Evolutionary conservation across 1,140 invertebrate genomes (phyloP), one percentile per base, ranked within the genome.

Genomic region (Polyergus mexicanus): DNA sequence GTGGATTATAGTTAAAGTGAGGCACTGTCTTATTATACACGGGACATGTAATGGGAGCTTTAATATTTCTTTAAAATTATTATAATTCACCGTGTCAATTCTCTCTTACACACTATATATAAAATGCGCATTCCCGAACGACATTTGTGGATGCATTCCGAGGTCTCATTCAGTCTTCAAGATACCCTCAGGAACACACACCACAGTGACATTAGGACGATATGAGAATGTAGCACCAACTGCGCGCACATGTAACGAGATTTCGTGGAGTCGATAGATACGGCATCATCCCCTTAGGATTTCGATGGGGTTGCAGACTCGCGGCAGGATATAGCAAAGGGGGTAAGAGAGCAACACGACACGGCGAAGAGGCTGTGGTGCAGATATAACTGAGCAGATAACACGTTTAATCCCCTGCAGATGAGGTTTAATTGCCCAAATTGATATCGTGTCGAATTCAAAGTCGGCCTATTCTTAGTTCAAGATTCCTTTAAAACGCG

Each of bases 341-440:
- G 85, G 76, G 69, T 74, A 58, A 72, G 44, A 72, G 74, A 47
- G 86, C 72, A 54, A 8, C 32, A 3, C 28, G 63, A 63, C 16
- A 60, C 32, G 16, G 19, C 65, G 56, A 51, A 51, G 69, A 72
- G 84, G 65, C 86, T 84, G 77, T 60, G 76, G 38, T 68, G 74
- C 86, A 80, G 89, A 91, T 93, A 93, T 92, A 91, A 92, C 88
- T 83, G 85, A 86, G 74, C 88, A 88, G 92, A 94, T 94, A 94
- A 93, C 92, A 91, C 88, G 87, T 90, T 94, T 90, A 92, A 74
- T 69, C 81, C 54, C 66, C 69, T 86, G 85, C 90, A 90, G 89
- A 88, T 92, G 90, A 89, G 92, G 89, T 92, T 93, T 94, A 94
- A 94, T 94, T 93, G 93, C 88, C 89, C 86, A 92, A 94, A 94